Conservation (phyloP, 2,113 vertebrate species). For the Rissa tridactyla region DNA sequence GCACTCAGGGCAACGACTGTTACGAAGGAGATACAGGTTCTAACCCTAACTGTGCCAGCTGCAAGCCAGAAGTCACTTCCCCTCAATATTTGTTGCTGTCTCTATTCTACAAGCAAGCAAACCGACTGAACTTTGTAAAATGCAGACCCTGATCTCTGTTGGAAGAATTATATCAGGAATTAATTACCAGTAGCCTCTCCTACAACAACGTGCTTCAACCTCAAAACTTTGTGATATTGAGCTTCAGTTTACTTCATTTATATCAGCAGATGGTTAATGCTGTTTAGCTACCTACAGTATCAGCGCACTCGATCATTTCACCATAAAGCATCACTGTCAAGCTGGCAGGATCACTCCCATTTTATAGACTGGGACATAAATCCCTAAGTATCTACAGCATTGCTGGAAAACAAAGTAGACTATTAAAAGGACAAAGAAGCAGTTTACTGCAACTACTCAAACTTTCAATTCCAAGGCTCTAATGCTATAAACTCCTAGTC, state of each 20-base stretch:
- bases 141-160: not conserved
- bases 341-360: slow-evolving; percentile 23
- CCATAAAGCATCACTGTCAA: slow-evolving; percentile 29
- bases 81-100: not conserved
- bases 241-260: not conserved
- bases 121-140: not conserved
- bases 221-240: not conserved
- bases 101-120: not conserved
- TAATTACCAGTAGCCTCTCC: not conserved
- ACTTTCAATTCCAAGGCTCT: not conserved
- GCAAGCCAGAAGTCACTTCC: not conserved
- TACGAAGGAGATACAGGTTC: not conserved
- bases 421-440: slow-evolving; percentile 10
- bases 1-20: not conserved
- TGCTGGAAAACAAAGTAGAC: slow-evolving; percentile 10
- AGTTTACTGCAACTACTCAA: not conserved
- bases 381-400: not conserved
- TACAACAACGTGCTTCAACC: not conserved
- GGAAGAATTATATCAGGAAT: not conserved
- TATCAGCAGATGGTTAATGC: slow-evolving; percentile 17
- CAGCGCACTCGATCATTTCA: slow-evolving; percentile 34
- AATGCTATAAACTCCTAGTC: not conserved
- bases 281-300: not conserved
- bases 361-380: slow-evolving; percentile 29
- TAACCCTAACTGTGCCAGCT: not conserved